phyloP scores from a whole-genome alignment of 2,797 vertebrate species.

The Lophotriccus pileatus region DNA sequence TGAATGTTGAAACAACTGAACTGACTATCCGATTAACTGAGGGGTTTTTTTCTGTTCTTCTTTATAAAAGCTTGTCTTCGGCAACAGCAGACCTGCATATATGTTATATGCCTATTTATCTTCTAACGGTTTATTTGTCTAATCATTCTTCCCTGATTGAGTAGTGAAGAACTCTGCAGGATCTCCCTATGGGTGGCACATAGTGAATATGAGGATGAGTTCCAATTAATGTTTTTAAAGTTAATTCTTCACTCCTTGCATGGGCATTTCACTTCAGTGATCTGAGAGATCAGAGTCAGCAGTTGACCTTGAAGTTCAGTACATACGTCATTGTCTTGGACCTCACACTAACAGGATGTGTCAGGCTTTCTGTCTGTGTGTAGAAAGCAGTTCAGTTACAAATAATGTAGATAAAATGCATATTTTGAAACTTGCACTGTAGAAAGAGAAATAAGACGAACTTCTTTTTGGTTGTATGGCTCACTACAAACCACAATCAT shows the following conservation, averaged over 20 bases:
- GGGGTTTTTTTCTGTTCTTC: fast-evolving
- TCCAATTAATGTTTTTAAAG: background rate
- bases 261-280: slow-evolving; percentile 12
- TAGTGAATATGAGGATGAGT: background rate
- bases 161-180: background rate
- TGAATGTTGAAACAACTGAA: background rate
- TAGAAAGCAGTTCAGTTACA: background rate
- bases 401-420: background rate
- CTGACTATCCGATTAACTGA: background rate
- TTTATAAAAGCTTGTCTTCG: background rate
- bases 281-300: background rate
- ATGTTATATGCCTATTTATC: background rate
- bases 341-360: background rate
- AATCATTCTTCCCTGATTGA: background rate
- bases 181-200: background rate
- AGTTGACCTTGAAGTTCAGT: slow-evolving; percentile 18
- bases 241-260: background rate
- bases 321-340: background rate
- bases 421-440: background rate
- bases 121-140: background rate
- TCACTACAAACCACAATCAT: background rate
- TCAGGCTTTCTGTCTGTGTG: background rate
- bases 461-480: background rate
- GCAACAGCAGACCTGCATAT: background rate
- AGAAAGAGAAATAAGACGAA: background rate